phyloP scores from a whole-genome alignment of 2,797 vertebrate genomes.

The Neomorphus geoffroyi region DNA sequence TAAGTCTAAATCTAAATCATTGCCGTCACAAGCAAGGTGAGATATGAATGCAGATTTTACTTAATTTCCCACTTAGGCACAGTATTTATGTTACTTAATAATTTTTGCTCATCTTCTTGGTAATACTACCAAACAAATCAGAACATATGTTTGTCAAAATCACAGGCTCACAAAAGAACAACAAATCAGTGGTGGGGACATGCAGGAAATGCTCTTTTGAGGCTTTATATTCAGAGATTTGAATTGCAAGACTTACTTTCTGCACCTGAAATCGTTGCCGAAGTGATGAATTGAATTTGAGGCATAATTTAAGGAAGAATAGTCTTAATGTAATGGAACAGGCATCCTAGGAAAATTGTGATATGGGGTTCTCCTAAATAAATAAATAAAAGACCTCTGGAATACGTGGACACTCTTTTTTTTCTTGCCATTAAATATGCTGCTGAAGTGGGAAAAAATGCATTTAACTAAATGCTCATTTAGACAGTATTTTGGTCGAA shows the following conservation, averaged over 20 bases:
- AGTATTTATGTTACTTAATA: conserved; percentile 59
- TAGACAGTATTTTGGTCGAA: background rate
- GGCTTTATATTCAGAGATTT: background rate
- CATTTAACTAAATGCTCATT: background rate
- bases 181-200: background rate
- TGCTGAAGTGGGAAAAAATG: background rate
- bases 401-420: background rate
- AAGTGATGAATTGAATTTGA: background rate
- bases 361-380: background rate
- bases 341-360: background rate
- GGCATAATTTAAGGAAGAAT: background rate
- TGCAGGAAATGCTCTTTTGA: background rate
- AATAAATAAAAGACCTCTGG: no score
- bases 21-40: background rate
- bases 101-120: conserved; percentile 29
- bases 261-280: background rate
- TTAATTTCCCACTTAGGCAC: background rate
- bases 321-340: background rate
- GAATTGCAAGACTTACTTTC: background rate
- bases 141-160: background rate
- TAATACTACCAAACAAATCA: conserved; percentile 22
- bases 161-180: background rate
- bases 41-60: background rate
- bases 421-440: background rate
- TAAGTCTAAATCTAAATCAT: background rate